A percentile compares a stretch with the other conserved stretches of the same genome.
Evolutionary conservation across 2,888 invertebrate species (phyloP).

Genomic region (Eupithecia subfuscata): DNA sequence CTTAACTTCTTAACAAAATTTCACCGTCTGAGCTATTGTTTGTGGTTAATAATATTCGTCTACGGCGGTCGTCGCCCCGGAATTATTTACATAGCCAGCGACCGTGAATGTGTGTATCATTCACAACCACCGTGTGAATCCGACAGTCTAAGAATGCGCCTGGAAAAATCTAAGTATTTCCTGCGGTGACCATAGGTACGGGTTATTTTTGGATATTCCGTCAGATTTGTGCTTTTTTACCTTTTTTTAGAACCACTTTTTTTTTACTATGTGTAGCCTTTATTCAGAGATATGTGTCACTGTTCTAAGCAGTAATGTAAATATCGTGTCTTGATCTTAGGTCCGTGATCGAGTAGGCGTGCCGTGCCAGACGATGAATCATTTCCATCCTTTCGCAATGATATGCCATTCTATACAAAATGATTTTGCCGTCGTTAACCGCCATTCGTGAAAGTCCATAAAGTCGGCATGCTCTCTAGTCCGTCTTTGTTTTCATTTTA

Average conservation of each 20-base stretch:
- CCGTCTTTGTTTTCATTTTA: slow-evolving; percentile 41
- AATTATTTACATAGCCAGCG: slow-evolving; percentile 79
- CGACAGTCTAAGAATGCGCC: slow-evolving; percentile 69
- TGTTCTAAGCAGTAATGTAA: slow-evolving; percentile 32
- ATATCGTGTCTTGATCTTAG: slow-evolving; percentile 22
- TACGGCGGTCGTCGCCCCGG: slow-evolving; percentile 55
- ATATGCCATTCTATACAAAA: slow-evolving; percentile 19
- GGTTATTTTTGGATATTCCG: slow-evolving; percentile 30
- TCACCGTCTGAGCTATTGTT: slow-evolving; percentile 52
- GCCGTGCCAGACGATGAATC: slow-evolving; percentile 37
- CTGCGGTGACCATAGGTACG: slow-evolving; percentile 60
- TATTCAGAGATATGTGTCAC: slow-evolving; percentile 22
- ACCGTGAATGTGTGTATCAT: slow-evolving; percentile 76
- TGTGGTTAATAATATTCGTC: slow-evolving; percentile 58
- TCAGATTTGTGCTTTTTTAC: background rate
- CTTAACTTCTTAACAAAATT: slow-evolving; percentile 32
- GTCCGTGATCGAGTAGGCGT: slow-evolving; percentile 25
- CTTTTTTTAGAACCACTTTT: background rate
- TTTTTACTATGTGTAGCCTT: background rate
- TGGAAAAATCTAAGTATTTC: slow-evolving; percentile 68
- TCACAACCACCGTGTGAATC: slow-evolving; percentile 75
- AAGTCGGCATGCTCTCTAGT: slow-evolving; percentile 37
- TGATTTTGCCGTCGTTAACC: slow-evolving; percentile 50
- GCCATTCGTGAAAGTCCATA: slow-evolving; percentile 51
- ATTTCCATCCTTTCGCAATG: slow-evolving; percentile 39